phyloP scores from a whole-genome alignment of 2,888 invertebrate species.

The Tipula unca region DNA sequence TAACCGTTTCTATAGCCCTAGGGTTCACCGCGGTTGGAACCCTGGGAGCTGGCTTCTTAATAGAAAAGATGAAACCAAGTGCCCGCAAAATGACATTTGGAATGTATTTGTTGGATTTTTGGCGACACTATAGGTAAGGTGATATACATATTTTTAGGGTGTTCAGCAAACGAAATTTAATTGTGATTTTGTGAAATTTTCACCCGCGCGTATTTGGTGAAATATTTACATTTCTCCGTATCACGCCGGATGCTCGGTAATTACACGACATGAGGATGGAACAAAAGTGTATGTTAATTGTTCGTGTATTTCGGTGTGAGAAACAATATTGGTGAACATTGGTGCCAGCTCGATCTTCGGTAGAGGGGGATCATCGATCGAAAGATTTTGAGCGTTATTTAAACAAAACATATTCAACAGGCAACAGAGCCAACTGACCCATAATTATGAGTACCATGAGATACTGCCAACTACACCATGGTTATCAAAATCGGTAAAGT shows the following conservation, averaged over 20 bases:
- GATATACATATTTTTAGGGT: constrained; percentile 51
- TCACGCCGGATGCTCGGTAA: constrained; percentile 54
- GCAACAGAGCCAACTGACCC: background rate
- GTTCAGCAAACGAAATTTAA: constrained; percentile 45
- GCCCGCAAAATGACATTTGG: background rate
- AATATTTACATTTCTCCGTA: constrained; percentile 60
- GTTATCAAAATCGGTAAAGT: too few relatives aligned
- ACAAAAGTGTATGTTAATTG: constrained; percentile 19
- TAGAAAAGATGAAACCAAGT: background rate
- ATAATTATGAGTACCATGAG: background rate
- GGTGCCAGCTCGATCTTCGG: background rate
- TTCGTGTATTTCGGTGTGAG: background rate
- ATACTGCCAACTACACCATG: too few relatives aligned
- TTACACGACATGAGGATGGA: background rate
- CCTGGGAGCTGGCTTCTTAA: background rate
- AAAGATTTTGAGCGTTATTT: constrained; percentile 46
- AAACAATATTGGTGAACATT: background rate
- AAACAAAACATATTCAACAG: too few relatives aligned
- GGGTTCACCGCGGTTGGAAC: background rate
- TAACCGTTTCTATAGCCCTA: constrained; percentile 45
- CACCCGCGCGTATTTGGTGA: constrained; percentile 54
- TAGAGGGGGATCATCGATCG: constrained; percentile 41
- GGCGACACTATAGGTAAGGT: constrained; percentile 47
- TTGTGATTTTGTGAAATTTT: constrained; percentile 55
- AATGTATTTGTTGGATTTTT: constrained; percentile 46